Percentiles rank a stretch among this genome's conserved stretches.
These are phyloP conservation scores for Plagodis pulveraria DNA, from an alignment of 2,888 invertebrate species.

Conservation along the genomic window DNA sequence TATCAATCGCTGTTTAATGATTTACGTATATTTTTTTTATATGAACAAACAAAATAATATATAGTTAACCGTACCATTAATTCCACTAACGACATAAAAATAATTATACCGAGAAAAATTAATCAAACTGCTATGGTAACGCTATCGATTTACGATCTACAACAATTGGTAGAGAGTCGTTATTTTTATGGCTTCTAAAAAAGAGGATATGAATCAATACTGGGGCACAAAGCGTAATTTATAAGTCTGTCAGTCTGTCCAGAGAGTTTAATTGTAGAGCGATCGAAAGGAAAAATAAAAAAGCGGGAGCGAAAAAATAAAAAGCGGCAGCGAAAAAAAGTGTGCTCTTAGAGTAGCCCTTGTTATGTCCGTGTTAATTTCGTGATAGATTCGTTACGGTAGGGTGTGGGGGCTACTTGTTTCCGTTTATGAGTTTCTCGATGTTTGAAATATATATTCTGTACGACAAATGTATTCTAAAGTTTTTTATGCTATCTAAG, in stretches of 20 bases:
- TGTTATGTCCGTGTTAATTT: constrained; percentile 64
- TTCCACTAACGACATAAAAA: constrained; percentile 21
- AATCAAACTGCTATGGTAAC: constrained; percentile 56
- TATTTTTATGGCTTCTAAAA: constrained; percentile 80
- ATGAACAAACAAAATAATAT: background rate
- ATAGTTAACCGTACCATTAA: constrained; percentile 2
- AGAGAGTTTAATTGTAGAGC: constrained; percentile 61
- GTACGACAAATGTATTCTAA: background rate
- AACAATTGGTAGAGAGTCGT: constrained; percentile 73
- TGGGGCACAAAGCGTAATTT: constrained; percentile 71
- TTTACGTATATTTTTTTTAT: background rate
- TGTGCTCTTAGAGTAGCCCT: constrained; percentile 37
- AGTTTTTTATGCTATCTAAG: too few species aligned
- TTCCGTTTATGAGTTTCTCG: constrained; percentile 44
- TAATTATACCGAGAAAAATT: constrained; percentile 40
- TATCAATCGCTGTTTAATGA: too few species aligned
- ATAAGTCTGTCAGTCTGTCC: constrained; percentile 63
- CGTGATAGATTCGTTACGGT: constrained; percentile 64
- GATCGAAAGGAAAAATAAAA: constrained; percentile 50
- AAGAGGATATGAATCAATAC: constrained; percentile 70
- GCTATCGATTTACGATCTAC: constrained; percentile 68
- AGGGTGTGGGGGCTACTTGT: constrained; percentile 51
- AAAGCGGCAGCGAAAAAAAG: constrained; percentile 28
- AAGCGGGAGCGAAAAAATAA: constrained; percentile 51
- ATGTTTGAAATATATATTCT: constrained; percentile 5